phyloP scores from a whole-genome alignment of 2,797 vertebrate genomes.

The Corythornis leucogaster region DNA sequence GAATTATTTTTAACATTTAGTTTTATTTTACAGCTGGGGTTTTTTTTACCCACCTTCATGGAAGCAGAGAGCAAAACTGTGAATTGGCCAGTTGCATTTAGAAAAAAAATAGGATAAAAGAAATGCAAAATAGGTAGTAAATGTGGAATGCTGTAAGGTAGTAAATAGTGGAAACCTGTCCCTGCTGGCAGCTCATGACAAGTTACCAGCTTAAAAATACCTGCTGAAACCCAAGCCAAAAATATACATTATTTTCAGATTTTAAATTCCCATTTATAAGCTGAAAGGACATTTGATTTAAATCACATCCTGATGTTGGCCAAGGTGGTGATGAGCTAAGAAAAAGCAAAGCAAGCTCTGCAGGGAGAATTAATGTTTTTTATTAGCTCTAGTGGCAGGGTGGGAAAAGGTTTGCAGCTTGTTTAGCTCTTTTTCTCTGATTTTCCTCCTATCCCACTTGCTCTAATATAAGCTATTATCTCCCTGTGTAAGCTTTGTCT shows the following conservation, averaged over 20 bases:
- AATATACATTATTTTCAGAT: background rate
- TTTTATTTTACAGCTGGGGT: background rate
- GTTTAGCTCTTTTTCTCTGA: conserved; percentile 11
- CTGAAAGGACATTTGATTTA: background rate
- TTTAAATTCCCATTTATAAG: background rate
- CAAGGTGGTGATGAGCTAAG: background rate
- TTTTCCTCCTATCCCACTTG: conserved; percentile 7
- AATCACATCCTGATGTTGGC: background rate
- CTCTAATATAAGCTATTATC: conserved; percentile 45
- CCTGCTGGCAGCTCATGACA: background rate
- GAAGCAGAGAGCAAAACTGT: background rate
- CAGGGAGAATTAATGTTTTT: background rate
- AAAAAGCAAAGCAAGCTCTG: background rate
- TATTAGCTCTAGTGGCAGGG: background rate
- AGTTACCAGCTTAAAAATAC: background rate
- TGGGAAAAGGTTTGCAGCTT: conserved; percentile 16
- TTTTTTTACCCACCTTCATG: background rate
- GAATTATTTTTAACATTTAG: background rate
- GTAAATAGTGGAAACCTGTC: background rate
- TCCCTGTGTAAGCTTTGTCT: conserved; percentile 40
- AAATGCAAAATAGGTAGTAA: background rate
- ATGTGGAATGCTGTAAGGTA: background rate
- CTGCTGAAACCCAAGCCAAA: background rate
- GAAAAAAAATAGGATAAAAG: background rate
- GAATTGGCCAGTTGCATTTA: background rate